These are phyloP conservation scores for Nesoenas mayeri DNA, from an alignment of 2,113 vertebrate species.

Conservation along the genomic window DNA sequence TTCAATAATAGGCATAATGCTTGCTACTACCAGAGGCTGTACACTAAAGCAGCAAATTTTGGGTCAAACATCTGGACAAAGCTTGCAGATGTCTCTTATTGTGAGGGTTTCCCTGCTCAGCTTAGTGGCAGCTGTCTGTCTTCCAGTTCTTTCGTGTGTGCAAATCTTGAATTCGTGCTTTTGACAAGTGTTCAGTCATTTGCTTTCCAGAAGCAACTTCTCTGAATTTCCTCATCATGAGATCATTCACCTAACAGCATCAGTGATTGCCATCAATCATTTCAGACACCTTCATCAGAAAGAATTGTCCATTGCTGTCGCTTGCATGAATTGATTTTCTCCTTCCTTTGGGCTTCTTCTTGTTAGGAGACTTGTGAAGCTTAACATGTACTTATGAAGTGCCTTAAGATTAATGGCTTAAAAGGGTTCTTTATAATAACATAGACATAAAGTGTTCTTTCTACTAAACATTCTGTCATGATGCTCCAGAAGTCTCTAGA, in stretches of 20 bases:
- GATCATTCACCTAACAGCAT: not conserved
- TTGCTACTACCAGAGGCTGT: not conserved
- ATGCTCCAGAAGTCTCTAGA: not conserved
- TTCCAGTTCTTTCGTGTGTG: not conserved
- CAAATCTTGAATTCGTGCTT: not conserved
- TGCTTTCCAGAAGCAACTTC: not conserved
- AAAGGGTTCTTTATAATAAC: not conserved
- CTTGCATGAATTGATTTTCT: slow-evolving; percentile 14
- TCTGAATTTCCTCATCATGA: slow-evolving; percentile 22
- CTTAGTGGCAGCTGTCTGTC: not conserved
- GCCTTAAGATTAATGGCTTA: not conserved
- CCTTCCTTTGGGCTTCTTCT: slow-evolving; percentile 1
- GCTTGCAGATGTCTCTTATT: not conserved
- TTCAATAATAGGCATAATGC: not conserved
- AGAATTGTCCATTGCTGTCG: not conserved
- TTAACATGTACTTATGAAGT: not conserved
- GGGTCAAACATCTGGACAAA: not conserved
- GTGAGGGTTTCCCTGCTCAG: not conserved
- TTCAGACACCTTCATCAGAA: not conserved
- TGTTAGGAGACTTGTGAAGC: slow-evolving; percentile 9
- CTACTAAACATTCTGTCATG: not conserved
- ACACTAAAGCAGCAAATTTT: not conserved
- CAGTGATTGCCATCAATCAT: slow-evolving; percentile 10
- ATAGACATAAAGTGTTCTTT: not conserved
- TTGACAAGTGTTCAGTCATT: not conserved